Percentiles rank a stretch among this genome's conserved stretches.
These are phyloP conservation scores for Plusia festucae DNA, from an alignment of 2,888 invertebrate species.

Conservation along the genomic window DNA sequence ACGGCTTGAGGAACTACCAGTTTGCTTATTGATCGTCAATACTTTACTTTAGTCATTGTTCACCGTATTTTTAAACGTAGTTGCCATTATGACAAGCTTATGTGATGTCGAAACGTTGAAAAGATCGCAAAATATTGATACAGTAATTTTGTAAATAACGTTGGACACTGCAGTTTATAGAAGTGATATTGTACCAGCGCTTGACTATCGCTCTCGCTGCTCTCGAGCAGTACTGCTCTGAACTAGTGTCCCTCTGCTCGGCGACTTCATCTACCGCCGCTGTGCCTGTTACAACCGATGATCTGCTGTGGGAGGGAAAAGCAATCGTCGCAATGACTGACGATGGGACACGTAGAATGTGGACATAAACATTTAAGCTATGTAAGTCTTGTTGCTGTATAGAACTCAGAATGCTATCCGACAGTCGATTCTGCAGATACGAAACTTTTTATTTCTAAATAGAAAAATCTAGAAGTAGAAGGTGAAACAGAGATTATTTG, in stretches of 20 bases:
- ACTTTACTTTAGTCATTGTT: neutral
- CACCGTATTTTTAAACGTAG: neutral
- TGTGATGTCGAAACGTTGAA: neutral
- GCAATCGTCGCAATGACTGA: conserved; percentile 28
- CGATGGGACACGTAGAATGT: conserved; percentile 6
- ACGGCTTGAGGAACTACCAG: conserved; percentile 7
- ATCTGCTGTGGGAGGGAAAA: conserved; percentile 58
- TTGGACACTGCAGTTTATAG: conserved; percentile 17
- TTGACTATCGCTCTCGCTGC: conserved; percentile 44
- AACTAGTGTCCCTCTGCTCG: conserved; percentile 36
- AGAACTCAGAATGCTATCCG: too few species aligned
- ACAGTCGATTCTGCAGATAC: too few species aligned
- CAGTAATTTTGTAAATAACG: neutral
- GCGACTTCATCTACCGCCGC: conserved; percentile 53
- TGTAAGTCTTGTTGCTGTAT: too few species aligned
- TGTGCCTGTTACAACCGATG: conserved; percentile 68
- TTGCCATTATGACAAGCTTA: neutral
- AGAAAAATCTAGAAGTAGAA: too few species aligned
- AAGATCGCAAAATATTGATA: neutral
- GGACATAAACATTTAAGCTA: too few species aligned
- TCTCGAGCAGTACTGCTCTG: conserved; percentile 49
- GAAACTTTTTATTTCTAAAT: too few species aligned
- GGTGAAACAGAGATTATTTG: too few species aligned
- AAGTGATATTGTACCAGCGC: conserved; percentile 40
- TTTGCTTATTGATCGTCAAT: neutral